Percentiles rank a stretch among this genome's conserved stretches.
These are phyloP conservation scores for Coregonus sp. DNA, from an alignment of 2,797 vertebrate species.

Conservation along the genomic window DNA sequence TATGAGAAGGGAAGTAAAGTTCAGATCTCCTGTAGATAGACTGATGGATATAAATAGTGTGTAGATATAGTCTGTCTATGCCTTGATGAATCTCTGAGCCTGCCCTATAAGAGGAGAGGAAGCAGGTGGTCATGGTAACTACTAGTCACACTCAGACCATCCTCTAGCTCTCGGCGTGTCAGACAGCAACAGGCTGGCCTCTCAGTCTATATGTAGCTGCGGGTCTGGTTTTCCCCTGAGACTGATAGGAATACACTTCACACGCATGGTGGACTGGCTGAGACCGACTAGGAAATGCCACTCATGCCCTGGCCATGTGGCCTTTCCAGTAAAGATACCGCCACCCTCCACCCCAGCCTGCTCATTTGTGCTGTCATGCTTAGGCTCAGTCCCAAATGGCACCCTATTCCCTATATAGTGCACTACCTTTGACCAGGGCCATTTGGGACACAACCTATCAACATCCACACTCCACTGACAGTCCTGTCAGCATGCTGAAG, in stretches of 20 bases:
- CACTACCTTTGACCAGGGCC: not conserved
- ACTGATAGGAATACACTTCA: not conserved
- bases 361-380: constrained; percentile 44
- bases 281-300: constrained; percentile 37
- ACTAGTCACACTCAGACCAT: not conserved
- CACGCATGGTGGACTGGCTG: not conserved
- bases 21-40: not conserved
- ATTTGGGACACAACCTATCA: constrained; percentile 40
- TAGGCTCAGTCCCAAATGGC: not conserved
- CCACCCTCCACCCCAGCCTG: not conserved
- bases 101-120: not conserved
- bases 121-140: not conserved
- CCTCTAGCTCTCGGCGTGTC: not conserved
- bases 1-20: not conserved
- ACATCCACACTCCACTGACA: constrained; percentile 55
- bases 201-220: constrained; percentile 25
- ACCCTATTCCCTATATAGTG: constrained; percentile 14
- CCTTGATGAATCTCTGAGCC: not conserved
- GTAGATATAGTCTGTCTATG: not conserved
- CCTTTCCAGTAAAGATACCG: constrained; percentile 45
- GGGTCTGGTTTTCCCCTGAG: not conserved
- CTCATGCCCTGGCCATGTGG: constrained; percentile 40
- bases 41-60: no score
- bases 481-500: constrained; percentile 50
- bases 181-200: constrained; percentile 26